phyloP scores from a whole-genome alignment of 2,113 vertebrate species.

The Rostratula benghalensis region DNA sequence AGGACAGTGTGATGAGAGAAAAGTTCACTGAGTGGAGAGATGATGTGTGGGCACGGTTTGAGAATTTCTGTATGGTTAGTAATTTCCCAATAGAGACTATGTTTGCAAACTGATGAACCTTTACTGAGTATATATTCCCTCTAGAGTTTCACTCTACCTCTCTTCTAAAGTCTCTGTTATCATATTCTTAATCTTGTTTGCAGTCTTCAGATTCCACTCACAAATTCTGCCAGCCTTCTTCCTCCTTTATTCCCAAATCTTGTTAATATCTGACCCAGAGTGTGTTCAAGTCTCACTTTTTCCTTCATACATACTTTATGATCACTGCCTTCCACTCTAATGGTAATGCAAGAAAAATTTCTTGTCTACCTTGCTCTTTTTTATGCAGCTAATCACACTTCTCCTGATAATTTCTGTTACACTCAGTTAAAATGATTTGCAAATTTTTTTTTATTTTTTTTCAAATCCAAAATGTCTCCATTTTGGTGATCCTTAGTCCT shows the following conservation, averaged over 20 bases:
- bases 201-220: background rate
- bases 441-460: background rate
- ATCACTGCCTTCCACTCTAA: background rate
- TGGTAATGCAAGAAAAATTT: background rate
- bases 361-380: background rate
- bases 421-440: background rate
- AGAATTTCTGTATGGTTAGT: background rate
- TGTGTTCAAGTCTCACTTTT: background rate
- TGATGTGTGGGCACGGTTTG: background rate
- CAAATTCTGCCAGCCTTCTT: background rate
- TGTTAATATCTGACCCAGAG: slow-evolving; percentile 18
- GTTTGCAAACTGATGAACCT: background rate
- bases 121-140: background rate
- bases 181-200: background rate
- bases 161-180: background rate
- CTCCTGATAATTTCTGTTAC: background rate
- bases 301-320: background rate
- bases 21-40: background rate
- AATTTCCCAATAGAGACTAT: background rate
- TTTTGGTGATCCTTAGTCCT: background rate
- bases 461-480: background rate
- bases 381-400: background rate
- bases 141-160: background rate
- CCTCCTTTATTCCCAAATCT: slow-evolving; percentile 10
- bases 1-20: background rate